Percentiles rank a stretch among this genome's conserved stretches.
Evolutionary conservation across 92 coral and sea anemone species (phyloP).

Genomic region (Isaurus tuberculatus): DNA sequence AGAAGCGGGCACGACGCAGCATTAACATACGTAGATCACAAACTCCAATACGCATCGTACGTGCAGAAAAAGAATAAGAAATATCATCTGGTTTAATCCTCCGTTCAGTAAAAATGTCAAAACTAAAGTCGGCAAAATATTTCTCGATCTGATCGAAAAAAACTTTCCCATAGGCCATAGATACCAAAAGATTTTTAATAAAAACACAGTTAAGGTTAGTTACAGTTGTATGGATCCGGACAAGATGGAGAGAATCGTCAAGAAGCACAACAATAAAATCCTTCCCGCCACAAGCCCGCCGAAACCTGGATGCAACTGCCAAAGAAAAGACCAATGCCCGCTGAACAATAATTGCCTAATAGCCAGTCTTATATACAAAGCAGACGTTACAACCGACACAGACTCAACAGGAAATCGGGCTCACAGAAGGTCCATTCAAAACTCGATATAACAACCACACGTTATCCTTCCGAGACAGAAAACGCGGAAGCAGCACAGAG

Average conservation of each 20-base stretch:
- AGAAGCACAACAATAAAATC: conserved; percentile 9
- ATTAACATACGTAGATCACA: background rate
- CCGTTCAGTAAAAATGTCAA: background rate
- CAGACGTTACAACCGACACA: conserved; percentile 24
- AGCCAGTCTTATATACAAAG: conserved; percentile 34
- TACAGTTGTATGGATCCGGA: conserved; percentile 25
- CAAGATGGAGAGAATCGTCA: conserved; percentile 12
- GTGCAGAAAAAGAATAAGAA: background rate
- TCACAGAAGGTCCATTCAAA: conserved; percentile 40
- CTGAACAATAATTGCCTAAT: conserved; percentile 39
- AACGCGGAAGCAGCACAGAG: conserved; percentile 17
- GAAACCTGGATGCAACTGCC: conserved; percentile 22
- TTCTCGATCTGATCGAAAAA: conserved; percentile 15
- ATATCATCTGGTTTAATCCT: conserved; percentile 37
- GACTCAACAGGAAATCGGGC: conserved; percentile 32
- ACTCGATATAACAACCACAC: conserved; percentile 36
- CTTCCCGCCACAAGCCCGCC: background rate
- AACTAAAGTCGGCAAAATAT: conserved; percentile 30
- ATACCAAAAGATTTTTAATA: conserved; percentile 31
- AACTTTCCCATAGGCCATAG: conserved; percentile 4
- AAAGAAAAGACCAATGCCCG: conserved; percentile 33
- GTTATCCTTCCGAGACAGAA: conserved; percentile 35
- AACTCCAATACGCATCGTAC: background rate
- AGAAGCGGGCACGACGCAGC: background rate
- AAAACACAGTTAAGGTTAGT: too few species aligned